phyloP scores from a whole-genome alignment of 2,113 vertebrate species.

The Salvator merianae region DNA sequence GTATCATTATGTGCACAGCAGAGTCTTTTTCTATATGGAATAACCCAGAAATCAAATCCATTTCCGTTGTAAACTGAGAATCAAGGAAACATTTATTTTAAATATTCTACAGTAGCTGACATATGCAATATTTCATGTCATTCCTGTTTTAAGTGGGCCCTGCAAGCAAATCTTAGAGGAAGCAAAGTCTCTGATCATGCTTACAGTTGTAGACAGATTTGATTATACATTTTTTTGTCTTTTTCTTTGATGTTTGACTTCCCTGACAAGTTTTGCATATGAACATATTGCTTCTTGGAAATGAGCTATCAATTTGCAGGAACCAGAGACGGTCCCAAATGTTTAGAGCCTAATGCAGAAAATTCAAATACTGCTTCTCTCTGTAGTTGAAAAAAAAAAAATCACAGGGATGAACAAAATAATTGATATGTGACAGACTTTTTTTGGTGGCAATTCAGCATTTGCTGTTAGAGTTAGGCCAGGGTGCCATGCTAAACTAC shows the following conservation, averaged over 20 bases:
- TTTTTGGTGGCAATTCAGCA: background rate
- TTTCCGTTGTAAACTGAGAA: conserved; percentile 58
- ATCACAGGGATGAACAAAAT: background rate
- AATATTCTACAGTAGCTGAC: conserved; percentile 39
- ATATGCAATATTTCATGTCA: conserved; percentile 47
- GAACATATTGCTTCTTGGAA: conserved; percentile 22
- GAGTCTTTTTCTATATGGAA: background rate
- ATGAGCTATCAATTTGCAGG: background rate
- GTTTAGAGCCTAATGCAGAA: background rate
- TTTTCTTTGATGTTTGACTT: conserved; percentile 54
- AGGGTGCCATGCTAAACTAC: too few species aligned
- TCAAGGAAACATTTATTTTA: conserved; percentile 58
- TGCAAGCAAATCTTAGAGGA: conserved; percentile 46
- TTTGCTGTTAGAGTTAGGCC: background rate
- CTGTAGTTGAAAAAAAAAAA: background rate
- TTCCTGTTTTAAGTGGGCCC: conserved; percentile 38
- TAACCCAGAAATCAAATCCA: conserved; percentile 14
- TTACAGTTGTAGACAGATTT: conserved; percentile 52
- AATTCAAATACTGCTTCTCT: background rate
- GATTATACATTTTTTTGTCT: conserved; percentile 40
- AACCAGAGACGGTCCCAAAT: background rate
- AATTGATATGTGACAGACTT: background rate
- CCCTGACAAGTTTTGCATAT: conserved; percentile 39
- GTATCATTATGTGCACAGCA: conserved; percentile 39
- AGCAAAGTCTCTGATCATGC: conserved; percentile 50